These are phyloP conservation scores for Gambusia affinis DNA, from an alignment of 2,113 vertebrate species.

Conservation along the genomic window DNA sequence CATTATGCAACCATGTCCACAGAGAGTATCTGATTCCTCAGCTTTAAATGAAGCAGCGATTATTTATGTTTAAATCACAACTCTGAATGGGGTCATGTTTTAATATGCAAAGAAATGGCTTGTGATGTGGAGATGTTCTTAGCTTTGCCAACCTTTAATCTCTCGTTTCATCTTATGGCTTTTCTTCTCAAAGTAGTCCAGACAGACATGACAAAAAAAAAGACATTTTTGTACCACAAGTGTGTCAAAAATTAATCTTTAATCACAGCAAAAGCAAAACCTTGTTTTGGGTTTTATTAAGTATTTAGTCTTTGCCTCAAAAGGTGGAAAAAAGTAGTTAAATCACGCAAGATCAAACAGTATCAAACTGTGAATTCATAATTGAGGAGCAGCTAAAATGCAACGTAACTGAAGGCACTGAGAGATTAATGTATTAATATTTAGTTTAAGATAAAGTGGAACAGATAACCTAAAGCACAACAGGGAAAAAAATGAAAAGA, in stretches of 20 bases:
- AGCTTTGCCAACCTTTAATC: conserved; percentile 59
- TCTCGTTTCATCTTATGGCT: conserved; percentile 47
- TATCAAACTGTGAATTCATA: conserved; percentile 71
- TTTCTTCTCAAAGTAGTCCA: conserved; percentile 44
- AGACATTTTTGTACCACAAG: not conserved
- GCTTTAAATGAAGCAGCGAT: conserved; percentile 38
- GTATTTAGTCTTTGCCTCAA: conserved; percentile 40
- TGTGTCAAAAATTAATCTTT: conserved; percentile 14
- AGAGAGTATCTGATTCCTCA: conserved; percentile 23
- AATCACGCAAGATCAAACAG: conserved; percentile 48
- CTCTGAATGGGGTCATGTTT: conserved; percentile 45
- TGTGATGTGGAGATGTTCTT: conserved; percentile 53
- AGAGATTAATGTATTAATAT: conserved; percentile 12
- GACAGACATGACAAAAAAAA: conserved; percentile 21
- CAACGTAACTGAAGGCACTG: conserved; percentile 5
- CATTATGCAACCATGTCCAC: conserved; percentile 47
- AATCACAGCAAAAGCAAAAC: conserved; percentile 25
- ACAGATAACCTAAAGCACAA: conserved; percentile 1
- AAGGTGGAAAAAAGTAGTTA: conserved; percentile 39
- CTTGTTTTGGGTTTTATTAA: conserved; percentile 60
- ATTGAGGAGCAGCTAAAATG: conserved; percentile 11
- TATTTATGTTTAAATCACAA: conserved; percentile 43
- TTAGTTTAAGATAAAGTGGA: conserved; percentile 3
- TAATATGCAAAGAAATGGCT: conserved; percentile 64
- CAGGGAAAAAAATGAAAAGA: conserved; percentile 15